Conservation (phyloP, 2,113 vertebrate species). For the Dipodomys merriami region DNA sequence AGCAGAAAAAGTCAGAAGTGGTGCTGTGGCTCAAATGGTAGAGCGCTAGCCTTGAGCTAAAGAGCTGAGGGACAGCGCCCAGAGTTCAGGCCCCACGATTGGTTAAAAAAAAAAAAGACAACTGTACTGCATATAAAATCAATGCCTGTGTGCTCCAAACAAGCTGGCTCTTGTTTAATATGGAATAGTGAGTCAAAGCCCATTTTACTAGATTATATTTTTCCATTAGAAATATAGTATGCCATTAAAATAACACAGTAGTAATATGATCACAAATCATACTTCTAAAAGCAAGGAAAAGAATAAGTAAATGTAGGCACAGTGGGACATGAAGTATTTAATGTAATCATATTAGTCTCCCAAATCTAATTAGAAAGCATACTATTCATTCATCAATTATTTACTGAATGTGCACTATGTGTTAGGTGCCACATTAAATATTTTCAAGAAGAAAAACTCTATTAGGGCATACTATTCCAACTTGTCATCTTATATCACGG, state of each 20-base stretch:
- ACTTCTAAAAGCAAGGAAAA: conserved; percentile 56
- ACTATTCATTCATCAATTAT: conserved; percentile 52
- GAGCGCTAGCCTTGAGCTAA: too few relatives aligned
- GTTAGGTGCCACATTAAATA: conserved; percentile 37
- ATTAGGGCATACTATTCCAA: neutral
- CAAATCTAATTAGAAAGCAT: conserved; percentile 68
- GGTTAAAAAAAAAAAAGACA: neutral
- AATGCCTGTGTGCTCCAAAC: neutral
- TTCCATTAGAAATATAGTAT: conserved; percentile 38
- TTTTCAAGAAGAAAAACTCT: neutral
- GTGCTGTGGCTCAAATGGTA: too few relatives aligned
- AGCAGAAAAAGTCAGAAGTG: too few relatives aligned
- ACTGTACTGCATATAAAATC: neutral
- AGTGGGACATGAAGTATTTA: conserved; percentile 60
- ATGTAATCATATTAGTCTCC: conserved; percentile 45
- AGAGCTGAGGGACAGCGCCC: too few relatives aligned
- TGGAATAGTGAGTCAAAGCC: neutral
- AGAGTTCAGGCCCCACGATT: too few relatives aligned
- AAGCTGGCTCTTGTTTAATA: neutral
- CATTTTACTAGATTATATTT: conserved; percentile 21
- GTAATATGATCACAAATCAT: conserved; percentile 58
- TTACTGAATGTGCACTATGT: conserved; percentile 9
- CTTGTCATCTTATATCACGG: neutral
- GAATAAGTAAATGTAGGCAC: conserved; percentile 34
- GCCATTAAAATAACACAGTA: conserved; percentile 65